Conservation (phyloP, 2,113 vertebrate genomes). For the Nansenia antarctica region DNA sequence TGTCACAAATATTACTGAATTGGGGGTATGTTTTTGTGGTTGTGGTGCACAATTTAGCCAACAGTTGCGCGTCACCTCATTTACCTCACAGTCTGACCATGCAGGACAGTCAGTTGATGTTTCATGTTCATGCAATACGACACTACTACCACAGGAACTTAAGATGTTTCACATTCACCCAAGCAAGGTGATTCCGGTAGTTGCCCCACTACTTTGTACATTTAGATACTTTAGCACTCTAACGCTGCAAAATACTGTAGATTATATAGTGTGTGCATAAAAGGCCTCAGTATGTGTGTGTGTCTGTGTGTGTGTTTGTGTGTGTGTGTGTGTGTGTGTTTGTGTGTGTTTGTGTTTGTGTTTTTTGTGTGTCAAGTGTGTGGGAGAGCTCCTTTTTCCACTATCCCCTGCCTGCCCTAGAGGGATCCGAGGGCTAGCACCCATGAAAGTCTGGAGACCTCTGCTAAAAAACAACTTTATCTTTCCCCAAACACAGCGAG, state of each 20-base stretch:
- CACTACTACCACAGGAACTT: too few relatives aligned
- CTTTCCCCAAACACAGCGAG: conserved; percentile 36
- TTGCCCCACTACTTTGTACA: too few relatives aligned
- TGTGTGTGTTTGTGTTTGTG: conserved; percentile 41
- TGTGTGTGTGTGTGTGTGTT: conserved; percentile 45
- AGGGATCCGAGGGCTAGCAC: conserved; percentile 24
- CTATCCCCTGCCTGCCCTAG: conserved; percentile 17
- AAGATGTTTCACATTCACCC: too few relatives aligned
- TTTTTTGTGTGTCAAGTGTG: conserved; percentile 12
- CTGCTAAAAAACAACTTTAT: conserved; percentile 40
- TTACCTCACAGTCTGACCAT: too few relatives aligned
- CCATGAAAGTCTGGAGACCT: conserved; percentile 38
- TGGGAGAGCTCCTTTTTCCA: neutral
- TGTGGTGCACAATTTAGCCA: too few relatives aligned
- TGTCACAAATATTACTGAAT: too few relatives aligned
- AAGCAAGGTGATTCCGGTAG: too few relatives aligned
- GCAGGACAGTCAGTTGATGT: too few relatives aligned
- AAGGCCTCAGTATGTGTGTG: conserved; percentile 10
- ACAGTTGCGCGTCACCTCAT: too few relatives aligned
- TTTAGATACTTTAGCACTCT: conserved; percentile 32
- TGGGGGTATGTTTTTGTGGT: too few relatives aligned
- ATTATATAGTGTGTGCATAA: conserved; percentile 2
- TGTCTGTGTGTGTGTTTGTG: conserved; percentile 30
- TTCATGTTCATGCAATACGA: too few relatives aligned
- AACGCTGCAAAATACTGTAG: conserved; percentile 48